Base-by-base conservation (phyloP, 2,888 invertebrate genomes). In the Marronus borbonicus region DNA sequence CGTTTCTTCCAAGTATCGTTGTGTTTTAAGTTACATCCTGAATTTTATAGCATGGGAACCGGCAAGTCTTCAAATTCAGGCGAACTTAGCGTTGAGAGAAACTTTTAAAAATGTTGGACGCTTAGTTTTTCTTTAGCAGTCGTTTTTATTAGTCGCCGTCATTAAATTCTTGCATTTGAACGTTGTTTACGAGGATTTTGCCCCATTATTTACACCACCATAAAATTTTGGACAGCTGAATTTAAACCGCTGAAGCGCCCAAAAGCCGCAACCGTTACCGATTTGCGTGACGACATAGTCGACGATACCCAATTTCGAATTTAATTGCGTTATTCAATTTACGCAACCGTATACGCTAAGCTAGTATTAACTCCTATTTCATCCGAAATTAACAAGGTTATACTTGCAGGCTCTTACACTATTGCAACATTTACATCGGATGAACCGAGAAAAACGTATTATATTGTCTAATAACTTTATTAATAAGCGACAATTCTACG, bases 391-490 rank as follows among this genome's bases (percentile, higher is more conserved):
- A 68, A n/a, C 68, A 24, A 50, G 49, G 68, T 68, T 68, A 68
- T 50, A 50, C 12, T 10, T 20, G 12, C 50, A n/a, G 14, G 68
- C 14, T 68, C 50, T 68, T 68, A 52, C 39, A 52, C 50, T 49
- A 24, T n/a, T 50, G 36, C 52, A 55, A 55, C 55, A 70, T 72
- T 58, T 31, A 39, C 58, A 10, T 58, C 12, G 24, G 17, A 72
- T 49, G 49, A 60, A 14, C 72, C 44, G 60, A 58, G 60, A 36
- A 60, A 39, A 72, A 60, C 58, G 44, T 60, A 49, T 60, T 60
- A 44, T 44, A 60, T 20, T 58, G 44, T 49, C 72, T 74, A 74
- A 74, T 74, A 74, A 74, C 72, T 74, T 74, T 74, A 74, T 74
- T 74, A 74, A 74, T 74, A 74, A 60, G 20, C 36, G 17, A 39